phyloP scores from a whole-genome alignment of 2,797 vertebrate genomes.

The Neosalanx taihuensis region DNA sequence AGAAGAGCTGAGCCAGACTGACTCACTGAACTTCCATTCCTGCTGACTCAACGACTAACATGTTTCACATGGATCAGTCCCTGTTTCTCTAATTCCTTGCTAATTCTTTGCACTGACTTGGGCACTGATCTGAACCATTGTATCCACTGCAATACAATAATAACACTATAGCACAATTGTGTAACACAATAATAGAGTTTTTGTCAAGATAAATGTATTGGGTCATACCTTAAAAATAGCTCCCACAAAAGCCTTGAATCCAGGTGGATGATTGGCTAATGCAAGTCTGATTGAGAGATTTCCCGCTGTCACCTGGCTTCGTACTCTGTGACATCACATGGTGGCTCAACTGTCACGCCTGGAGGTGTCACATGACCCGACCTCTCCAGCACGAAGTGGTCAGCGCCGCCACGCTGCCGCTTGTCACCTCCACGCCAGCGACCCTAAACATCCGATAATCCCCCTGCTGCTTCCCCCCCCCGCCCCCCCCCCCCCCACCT shows the following conservation, averaged over 20 bases:
- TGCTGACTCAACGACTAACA: neutral
- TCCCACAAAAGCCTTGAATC: neutral
- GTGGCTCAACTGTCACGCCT: too few species aligned
- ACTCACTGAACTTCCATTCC: constrained; percentile 34
- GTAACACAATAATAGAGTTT: neutral
- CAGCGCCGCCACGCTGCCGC: too few species aligned
- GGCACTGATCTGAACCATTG: constrained; percentile 8
- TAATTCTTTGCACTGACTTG: constrained; percentile 24
- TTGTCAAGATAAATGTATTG: too few species aligned
- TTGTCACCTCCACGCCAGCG: too few species aligned
- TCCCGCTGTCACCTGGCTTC: too few species aligned
- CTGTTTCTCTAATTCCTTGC: too few species aligned
- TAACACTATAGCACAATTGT: neutral
- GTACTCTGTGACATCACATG: too few species aligned
- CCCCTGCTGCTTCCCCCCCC: constrained; percentile 15
- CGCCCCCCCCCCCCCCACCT: constrained; percentile 15
- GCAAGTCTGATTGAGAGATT: too few species aligned
- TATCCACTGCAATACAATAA: neutral
- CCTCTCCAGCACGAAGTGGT: too few species aligned
- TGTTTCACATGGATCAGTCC: neutral
- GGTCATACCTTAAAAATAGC: too few species aligned
- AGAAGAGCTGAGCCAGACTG: constrained; percentile 14
- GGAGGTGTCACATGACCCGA: too few species aligned
- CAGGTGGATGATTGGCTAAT: too few species aligned
- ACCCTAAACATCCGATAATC: neutral